A percentile compares a stretch with the other conserved stretches of the same genome.
phyloP scores from a whole-genome alignment of 2,888 invertebrate species.

The Colostygia pectinataria region DNA sequence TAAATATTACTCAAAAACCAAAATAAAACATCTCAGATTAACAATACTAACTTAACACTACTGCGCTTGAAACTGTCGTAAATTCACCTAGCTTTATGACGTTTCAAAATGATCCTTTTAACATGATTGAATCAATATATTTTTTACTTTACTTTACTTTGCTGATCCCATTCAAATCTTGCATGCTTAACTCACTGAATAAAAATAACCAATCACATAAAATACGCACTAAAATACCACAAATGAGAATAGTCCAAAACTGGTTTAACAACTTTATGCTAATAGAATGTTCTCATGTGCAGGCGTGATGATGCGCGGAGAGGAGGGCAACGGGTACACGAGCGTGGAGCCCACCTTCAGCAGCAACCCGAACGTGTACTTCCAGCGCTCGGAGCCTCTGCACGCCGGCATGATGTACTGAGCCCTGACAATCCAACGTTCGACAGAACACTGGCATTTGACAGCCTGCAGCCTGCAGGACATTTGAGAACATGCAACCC shows the following conservation, averaged over 20 bases:
- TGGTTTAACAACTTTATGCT: not conserved
- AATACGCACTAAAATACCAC: no score
- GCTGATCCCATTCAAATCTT: not conserved
- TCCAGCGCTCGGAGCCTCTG: slow-evolving; percentile 90
- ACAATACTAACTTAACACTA: no score
- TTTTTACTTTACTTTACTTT: not conserved
- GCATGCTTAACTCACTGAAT: not conserved
- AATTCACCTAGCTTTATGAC: no score
- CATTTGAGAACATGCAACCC: no score
- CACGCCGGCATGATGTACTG: slow-evolving; percentile 97
- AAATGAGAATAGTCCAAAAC: no score
- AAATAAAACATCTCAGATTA: no score
- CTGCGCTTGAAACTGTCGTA: no score
- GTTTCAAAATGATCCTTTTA: no score
- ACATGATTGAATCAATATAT: no score
- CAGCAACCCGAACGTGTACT: slow-evolving; percentile 95
- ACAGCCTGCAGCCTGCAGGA: slow-evolving; percentile 46
- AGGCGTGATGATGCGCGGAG: slow-evolving; percentile 91
- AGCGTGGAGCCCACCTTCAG: slow-evolving; percentile 93
- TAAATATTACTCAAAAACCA: no score
- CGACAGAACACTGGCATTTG: slow-evolving; percentile 77
- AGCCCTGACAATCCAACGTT: slow-evolving; percentile 81
- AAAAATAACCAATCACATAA: not conserved
- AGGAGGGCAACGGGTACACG: slow-evolving; percentile 93
- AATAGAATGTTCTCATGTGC: slow-evolving; percentile 43